These are phyloP conservation scores for Antheraea yamamai DNA, from an alignment of 2,888 invertebrate species.

Conservation along the genomic window DNA sequence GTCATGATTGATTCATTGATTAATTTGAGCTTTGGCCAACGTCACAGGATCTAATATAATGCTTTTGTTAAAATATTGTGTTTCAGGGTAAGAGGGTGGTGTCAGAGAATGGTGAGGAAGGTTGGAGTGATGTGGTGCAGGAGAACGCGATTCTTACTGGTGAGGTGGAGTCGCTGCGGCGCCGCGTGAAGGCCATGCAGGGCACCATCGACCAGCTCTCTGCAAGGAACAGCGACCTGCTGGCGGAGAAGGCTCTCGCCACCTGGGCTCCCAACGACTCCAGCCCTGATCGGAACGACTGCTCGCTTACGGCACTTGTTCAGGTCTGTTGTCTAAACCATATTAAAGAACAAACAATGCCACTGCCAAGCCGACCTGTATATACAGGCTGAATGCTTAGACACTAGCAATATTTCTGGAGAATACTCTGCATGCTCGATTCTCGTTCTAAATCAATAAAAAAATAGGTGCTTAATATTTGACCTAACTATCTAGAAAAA, in stretches of 20 bases:
- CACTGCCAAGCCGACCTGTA: not conserved
- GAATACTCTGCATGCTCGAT: no score
- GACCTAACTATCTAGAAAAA: no score
- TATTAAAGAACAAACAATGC: not conserved
- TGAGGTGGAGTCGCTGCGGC: conserved; percentile 93
- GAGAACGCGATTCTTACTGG: conserved; percentile 96
- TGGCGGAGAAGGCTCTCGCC: conserved; percentile 89
- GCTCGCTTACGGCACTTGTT: conserved; percentile 68
- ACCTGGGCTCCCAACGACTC: conserved; percentile 81
- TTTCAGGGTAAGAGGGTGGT: conserved; percentile 92
- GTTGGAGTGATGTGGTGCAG: conserved; percentile 96
- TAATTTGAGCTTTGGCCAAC: no score
- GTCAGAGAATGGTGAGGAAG: conserved; percentile 92
- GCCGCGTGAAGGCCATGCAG: conserved; percentile 96
- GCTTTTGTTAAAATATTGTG: not conserved
- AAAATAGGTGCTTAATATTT: no score
- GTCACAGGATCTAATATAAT: no score
- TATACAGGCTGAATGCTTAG: no score
- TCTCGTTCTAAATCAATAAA: no score
- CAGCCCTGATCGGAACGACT: conserved; percentile 65
- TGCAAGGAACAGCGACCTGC: conserved; percentile 89
- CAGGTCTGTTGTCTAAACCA: conserved; percentile 69
- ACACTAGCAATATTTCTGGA: no score
- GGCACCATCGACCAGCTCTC: conserved; percentile 95
- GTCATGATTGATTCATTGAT: no score